Evolutionary conservation across 1,140 invertebrate genomes (phyloP), one percentile per base, ranked within the genome.

Genomic region (Drosophila navojoa): DNA sequence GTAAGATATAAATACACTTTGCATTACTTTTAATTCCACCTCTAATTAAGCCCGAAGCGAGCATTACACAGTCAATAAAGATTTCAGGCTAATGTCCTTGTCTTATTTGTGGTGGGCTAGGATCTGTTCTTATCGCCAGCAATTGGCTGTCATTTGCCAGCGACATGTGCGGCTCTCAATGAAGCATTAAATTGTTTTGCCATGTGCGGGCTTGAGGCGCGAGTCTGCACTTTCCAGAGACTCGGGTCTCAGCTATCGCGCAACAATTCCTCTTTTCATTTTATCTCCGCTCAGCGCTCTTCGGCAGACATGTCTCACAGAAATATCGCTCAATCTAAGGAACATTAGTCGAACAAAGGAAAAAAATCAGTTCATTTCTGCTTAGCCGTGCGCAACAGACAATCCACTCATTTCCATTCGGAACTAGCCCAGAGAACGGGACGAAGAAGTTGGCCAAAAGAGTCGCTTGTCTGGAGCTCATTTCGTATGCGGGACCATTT

Each of bases 121-220:
- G 68, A 49, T 61, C 58, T 62, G 44, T 73, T 76, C 61, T 67
- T 76, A 60, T 73, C 63, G 74, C 45, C 57, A 38, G 6, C 71
- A 75, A 76, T 79, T 79, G 77, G 69, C 74, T 79, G 77, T 79
- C 77, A 79, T 77, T 79, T 79, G 77, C 77, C 77, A 72, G 70
- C 60, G 64, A 86, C 67, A 87, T 85, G 78, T 71, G 85, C 59
- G 77, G 84, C 84, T 84, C 72, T 75, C 84, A 89, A 84, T 89
- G 79, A 89, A 89, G 84, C 84, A 89, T 89, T 89, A 89, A 89
- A 89, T 89, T 89, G 84, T 89, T 84, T 89, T 66, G 77, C 77
- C 79, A 74, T 84, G 84, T 77, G 84, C 72, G 79, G 85, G 81
- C 75, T 68, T 76, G 64, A 60, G 57, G 35, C 35, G 35, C 35